A percentile compares a stretch with the other conserved stretches of the same genome.
phyloP scores from a whole-genome alignment of 2,797 vertebrate genomes.

The Pangasius djambal region DNA sequence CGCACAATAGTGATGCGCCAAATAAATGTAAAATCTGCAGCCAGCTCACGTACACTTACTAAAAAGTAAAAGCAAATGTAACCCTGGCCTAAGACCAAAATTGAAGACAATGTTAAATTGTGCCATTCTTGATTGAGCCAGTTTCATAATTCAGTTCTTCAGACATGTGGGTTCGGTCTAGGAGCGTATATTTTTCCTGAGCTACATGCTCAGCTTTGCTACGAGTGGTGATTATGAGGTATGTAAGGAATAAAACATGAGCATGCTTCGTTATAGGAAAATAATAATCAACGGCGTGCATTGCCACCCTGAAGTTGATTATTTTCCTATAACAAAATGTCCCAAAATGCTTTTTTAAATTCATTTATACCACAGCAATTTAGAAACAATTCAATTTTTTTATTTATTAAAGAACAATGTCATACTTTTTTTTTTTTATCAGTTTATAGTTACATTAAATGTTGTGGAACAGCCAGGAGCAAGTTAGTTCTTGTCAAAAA shows the following conservation, averaged over 20 bases:
- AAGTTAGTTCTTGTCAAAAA: neutral
- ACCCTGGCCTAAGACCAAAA: neutral
- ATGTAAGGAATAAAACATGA: neutral
- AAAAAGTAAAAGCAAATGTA: neutral
- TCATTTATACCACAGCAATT: neutral
- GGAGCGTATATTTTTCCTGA: neutral
- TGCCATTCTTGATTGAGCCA: neutral
- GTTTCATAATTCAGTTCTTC: neutral
- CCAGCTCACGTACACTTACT: neutral
- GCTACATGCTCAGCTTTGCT: neutral
- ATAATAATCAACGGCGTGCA: no score
- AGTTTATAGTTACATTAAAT: neutral
- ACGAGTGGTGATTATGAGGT: neutral
- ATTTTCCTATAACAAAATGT: neutral
- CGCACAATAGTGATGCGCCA: neutral
- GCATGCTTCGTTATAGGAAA: neutral
- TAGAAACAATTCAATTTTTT: neutral
- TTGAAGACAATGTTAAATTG: neutral
- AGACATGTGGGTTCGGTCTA: neutral
- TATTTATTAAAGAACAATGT: neutral
- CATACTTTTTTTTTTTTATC: neutral
- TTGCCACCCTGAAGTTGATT: neutral
- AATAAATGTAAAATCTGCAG: neutral
- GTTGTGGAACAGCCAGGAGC: neutral
- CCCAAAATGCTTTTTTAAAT: neutral